Base-by-base conservation (phyloP, 1,140 invertebrate species). In the Pseudomyrmex sp. region DNA sequence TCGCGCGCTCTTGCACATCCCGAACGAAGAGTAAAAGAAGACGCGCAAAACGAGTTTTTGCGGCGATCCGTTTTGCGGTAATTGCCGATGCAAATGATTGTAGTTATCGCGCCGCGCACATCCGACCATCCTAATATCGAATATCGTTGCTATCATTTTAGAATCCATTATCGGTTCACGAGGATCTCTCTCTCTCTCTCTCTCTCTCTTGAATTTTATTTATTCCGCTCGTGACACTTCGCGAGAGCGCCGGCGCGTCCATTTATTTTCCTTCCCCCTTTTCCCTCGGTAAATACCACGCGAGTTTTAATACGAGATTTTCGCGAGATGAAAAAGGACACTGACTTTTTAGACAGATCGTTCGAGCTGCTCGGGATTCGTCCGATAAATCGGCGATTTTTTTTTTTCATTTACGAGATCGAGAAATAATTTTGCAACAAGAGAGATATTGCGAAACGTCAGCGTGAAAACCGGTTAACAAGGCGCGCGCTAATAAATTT, bases 31-130 rank as follows among this genome's bases (percentile, higher is more conserved):
- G 35, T 35, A 58, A 56, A 73, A 68, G 73, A 77, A 65, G 62
- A 65, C 48, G 35, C 80, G 73, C 62, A 44, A 83, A 90, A 90
- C 89, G 87, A 83, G 89, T 90, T 90, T 76, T 77, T 85, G 79
- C 59, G 76, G 77, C 87, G 73, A 88, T 89, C 65, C 72, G 86
- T 85, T 59, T 80, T 79, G 74, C 75, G 85, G 68, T 88, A 88
- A 88, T 86, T 66, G 86, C 69, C 56, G 82, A 88, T 88, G 85
- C 86, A 87, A 87, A 88, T 88, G 86, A 88, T 87, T 75, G 82
- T 84, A 70, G 63, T 87, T 84, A 84, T 70, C 74, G 61, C 74
- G 48, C 63, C 61, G 54, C 23, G 52, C 13, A 35, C 48, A 58
- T 44, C 18, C 50, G 26, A 18, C 26, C 74, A 62, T 66, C 72